Percentiles rank a stretch among this genome's conserved stretches.
phyloP scores from a whole-genome alignment of 2,113 vertebrate genomes.

The Cryptotis parvus region DNA sequence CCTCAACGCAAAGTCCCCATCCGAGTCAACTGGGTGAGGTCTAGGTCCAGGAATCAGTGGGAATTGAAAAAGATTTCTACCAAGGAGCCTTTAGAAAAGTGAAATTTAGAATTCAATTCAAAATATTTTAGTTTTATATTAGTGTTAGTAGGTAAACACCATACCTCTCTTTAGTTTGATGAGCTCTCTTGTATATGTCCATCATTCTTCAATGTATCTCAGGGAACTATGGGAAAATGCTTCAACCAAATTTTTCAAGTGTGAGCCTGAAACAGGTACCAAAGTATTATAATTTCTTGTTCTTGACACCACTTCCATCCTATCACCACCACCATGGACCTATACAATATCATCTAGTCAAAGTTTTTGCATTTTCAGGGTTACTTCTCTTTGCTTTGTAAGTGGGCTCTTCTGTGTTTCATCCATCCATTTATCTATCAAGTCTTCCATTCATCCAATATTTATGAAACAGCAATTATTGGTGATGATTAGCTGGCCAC shows the following conservation, averaged over 20 bases:
- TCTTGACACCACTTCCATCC: background rate
- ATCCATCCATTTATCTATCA: background rate
- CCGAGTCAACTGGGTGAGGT: background rate
- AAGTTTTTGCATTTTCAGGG: background rate
- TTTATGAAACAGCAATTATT: background rate
- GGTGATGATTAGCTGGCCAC: background rate
- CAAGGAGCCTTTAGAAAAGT: background rate
- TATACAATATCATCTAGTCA: background rate
- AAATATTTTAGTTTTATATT: background rate
- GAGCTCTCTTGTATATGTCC: background rate
- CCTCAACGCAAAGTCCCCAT: background rate
- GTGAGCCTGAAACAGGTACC: background rate
- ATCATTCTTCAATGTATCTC: background rate
- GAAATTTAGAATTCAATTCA: background rate
- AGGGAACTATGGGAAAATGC: background rate
- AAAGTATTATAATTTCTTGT: background rate
- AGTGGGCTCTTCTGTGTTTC: background rate
- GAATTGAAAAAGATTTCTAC: background rate
- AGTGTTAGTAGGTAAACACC: background rate
- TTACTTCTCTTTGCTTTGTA: slow-evolving; percentile 43
- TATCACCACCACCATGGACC: background rate
- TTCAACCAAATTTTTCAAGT: background rate
- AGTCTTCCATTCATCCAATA: background rate
- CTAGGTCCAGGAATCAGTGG: background rate
- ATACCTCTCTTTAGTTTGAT: background rate